phyloP scores from a whole-genome alignment of 2,113 vertebrate genomes.

The Gopherus flavomarginatus region DNA sequence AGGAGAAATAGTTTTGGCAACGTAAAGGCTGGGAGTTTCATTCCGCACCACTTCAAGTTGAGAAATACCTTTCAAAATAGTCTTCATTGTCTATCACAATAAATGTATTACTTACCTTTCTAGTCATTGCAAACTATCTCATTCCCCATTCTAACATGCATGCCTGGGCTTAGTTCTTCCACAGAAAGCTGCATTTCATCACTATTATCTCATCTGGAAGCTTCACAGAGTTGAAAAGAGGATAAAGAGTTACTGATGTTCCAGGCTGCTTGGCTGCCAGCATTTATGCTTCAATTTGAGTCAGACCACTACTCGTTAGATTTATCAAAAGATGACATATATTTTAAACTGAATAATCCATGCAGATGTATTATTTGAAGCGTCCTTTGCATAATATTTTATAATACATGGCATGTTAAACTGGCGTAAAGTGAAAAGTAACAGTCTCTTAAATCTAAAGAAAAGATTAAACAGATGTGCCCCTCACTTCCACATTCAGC shows the following conservation, averaged over 20 bases:
- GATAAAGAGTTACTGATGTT: neutral
- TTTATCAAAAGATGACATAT: neutral
- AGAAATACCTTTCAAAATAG: constrained; percentile 23
- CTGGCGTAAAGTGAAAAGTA: neutral
- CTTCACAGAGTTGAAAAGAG: neutral
- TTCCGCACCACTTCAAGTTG: constrained; percentile 14
- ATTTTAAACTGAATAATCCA: neutral
- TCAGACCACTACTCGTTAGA: neutral
- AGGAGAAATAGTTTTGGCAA: constrained; percentile 9
- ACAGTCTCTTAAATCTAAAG: neutral
- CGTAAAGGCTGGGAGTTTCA: neutral
- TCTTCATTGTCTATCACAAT: constrained; percentile 1
- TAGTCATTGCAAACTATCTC: neutral
- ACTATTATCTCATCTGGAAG: neutral
- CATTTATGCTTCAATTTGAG: constrained; percentile 1
- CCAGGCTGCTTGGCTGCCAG: neutral
- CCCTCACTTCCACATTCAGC: neutral
- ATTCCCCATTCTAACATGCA: neutral
- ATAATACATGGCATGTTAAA: neutral
- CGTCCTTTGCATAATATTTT: neutral
- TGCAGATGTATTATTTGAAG: neutral
- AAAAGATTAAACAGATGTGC: neutral
- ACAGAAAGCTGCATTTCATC: neutral
- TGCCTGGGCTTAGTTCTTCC: neutral
- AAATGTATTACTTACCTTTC: neutral